Percentiles rank a stretch among this genome's conserved stretches.
phyloP scores from a whole-genome alignment of 2,113 vertebrate genomes.

The Pangasianodon gigas region DNA sequence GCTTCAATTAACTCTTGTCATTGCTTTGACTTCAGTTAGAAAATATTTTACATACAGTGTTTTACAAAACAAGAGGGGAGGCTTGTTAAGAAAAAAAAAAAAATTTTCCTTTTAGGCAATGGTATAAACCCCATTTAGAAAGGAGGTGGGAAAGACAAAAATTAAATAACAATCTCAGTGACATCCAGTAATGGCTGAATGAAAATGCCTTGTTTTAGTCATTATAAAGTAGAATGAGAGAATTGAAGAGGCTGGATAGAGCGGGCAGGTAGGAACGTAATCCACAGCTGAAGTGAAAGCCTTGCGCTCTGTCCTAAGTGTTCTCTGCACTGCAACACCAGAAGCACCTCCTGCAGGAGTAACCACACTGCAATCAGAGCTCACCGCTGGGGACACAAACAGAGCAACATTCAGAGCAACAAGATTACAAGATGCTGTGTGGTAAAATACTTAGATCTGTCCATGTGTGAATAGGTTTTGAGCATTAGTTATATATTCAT shows the following conservation, averaged over 20 bases:
- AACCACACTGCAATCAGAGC: slow-evolving; percentile 77
- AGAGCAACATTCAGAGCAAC: slow-evolving; percentile 41
- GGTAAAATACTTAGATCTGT: background rate
- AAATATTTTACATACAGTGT: background rate
- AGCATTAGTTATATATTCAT: background rate
- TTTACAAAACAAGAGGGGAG: background rate
- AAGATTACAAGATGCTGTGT: background rate
- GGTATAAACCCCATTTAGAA: background rate
- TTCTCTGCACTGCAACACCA: slow-evolving; percentile 67
- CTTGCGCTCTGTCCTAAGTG: slow-evolving; percentile 38
- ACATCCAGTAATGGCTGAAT: slow-evolving; percentile 7
- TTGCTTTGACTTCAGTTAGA: background rate
- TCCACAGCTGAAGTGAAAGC: slow-evolving; percentile 26
- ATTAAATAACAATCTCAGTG: background rate
- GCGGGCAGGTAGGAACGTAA: slow-evolving; percentile 41
- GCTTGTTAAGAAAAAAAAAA: background rate
- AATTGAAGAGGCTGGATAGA: background rate
- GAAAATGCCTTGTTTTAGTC: background rate
- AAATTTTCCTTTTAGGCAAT: background rate
- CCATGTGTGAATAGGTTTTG: background rate
- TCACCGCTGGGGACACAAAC: slow-evolving; percentile 70
- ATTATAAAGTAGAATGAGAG: background rate
- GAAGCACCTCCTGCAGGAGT: slow-evolving; percentile 71
- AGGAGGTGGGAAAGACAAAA: background rate
- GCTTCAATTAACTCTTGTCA: background rate